Evolutionary conservation across 2,797 vertebrate species (phyloP), one percentile per base, ranked within the genome.

Genomic region (Urophycis tenuis): DNA sequence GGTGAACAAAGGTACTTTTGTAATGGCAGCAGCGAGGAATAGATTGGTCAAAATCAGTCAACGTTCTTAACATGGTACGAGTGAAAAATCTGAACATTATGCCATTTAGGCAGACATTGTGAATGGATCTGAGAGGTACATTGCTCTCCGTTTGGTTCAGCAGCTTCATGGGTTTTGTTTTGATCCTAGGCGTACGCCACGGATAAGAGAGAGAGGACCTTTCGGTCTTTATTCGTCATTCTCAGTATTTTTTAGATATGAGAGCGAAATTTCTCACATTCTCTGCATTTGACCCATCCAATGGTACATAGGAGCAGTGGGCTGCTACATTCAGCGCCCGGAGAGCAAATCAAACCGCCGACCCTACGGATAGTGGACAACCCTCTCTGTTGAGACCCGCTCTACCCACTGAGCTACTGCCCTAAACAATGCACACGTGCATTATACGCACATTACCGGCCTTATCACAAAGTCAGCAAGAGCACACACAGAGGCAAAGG

Each of bases 401-500:
- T n/a, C n/a, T n/a, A n/a, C n/a, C n/a, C n/a, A n/a, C n/a, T n/a
- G n/a, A n/a, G n/a, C n/a, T n/a, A n/a, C n/a, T n/a, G n/a, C n/a
- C n/a, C n/a, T n/a, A n/a, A 84, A 72, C 76, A 83, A 71, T 79
- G 82, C 49, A 45, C 74, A 82, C 32, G n/a, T n/a, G n/a, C n/a
- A n/a, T n/a, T n/a, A n/a, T n/a, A n/a, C n/a, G n/a, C n/a, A n/a
- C n/a, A n/a, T n/a, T n/a, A 83, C 78, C 79, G 32, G 64, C 78
- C 72, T 75, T 71, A 72, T 74, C 60, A 87, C 84, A 85, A 11
- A 41, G 80, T 78, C 74, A 84, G 85, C 81, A 34, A 81, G 78
- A 83, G 78, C 74, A 80, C 70, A 81, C 60, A 74, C 73, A 49
- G 79, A 77, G 83, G 72, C 74, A 60, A 83, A 72, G 77, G 30